Base-by-base conservation (phyloP, 64 coral and sea anemone genomes). In the Dendronephthya gigantea region DNA sequence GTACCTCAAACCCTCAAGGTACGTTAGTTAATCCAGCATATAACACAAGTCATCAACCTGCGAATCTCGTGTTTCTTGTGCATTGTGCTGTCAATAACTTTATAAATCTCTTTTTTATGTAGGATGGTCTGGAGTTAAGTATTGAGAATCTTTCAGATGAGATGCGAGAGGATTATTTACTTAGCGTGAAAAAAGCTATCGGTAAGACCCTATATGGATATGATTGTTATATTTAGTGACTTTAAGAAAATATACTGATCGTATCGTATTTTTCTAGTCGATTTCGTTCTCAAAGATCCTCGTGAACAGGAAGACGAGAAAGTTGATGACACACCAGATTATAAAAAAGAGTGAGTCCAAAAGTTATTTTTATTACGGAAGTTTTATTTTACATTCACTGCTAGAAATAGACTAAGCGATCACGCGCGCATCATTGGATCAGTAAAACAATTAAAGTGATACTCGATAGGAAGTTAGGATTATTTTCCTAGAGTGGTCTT, bases 91-190 rank as follows among this genome's bases (percentile, higher is more conserved):
- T 11, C 41, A 4, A 56, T 17, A 56, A 56, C 3, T 17, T 7
- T 56, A 56, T 8, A 56, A 15, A 6, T n/a, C 19, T 7, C 50
- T 17, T 84, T 25, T 74, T 22, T 17, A 68, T 7, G 29, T 69
- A 98, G 95, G 90, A 93, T 89, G 95, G 95, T 3, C 85, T 91
- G 83, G 95, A 93, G 84, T 29, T 93, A 15, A 91, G 95, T 68
- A 98, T 98, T 82, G 92, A 98, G 83, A 98, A 93, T 87, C 87
- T 98, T 56, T 98, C 95, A 74, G 95, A 98, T 92, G 95, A 98
- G 90, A 98, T 98, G 95, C 93, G 89, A 37, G 95, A 98, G 83
- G 95, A 98, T 47, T 98, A 98, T 72, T 85, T 98, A 30, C 88
- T 98, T 13, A 98, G 95, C 91, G 95, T 98, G 12, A 98, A 98